Conservation (phyloP, 2,113 vertebrate genomes). For the Tenrec ecaudatus region DNA sequence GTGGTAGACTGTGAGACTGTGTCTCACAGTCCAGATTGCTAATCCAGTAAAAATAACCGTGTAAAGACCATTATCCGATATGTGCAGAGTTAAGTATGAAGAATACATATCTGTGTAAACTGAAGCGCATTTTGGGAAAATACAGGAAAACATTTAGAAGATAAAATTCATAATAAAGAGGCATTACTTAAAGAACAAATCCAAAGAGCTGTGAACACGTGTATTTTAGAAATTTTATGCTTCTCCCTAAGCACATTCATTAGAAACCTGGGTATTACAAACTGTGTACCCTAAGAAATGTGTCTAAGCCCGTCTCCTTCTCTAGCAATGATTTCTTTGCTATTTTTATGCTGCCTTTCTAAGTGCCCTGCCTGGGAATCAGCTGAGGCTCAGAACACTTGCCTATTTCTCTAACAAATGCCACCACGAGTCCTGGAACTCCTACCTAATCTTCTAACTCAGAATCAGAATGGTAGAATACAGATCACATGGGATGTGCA, state of each 20-base stretch:
- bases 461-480: neutral
- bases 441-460: neutral
- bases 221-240: neutral
- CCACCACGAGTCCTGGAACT: neutral
- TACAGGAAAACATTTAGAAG: neutral
- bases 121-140: neutral
- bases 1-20: too few relatives aligned
- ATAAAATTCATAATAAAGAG: neutral
- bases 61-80: neutral
- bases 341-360: neutral
- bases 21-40: neutral
- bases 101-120: neutral
- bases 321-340: accelerated
- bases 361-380: neutral
- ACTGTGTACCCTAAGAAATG: neutral
- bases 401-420: neutral
- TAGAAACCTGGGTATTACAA: neutral
- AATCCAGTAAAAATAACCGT: neutral
- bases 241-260: neutral
- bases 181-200: neutral
- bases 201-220: neutral
- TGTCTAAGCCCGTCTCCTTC: neutral
- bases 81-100: neutral
- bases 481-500: neutral
- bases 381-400: slow-evolving; percentile 2